These are phyloP conservation scores for Cheilosia variabilis DNA, from an alignment of 2,888 invertebrate species.

Conservation along the genomic window DNA sequence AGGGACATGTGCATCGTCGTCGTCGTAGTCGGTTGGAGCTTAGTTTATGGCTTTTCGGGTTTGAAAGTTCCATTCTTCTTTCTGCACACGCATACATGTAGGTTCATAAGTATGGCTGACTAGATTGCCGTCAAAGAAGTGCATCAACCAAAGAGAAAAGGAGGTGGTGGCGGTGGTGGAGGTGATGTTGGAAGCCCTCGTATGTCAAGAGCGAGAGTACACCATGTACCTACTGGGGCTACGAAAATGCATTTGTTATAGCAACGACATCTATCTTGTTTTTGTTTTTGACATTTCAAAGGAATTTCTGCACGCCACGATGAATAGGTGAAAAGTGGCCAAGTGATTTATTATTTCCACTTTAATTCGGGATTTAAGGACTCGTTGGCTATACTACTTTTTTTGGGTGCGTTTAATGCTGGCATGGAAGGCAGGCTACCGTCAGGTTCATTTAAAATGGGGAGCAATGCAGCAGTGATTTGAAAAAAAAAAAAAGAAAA, in stretches of 20 bases:
- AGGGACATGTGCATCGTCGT: background rate
- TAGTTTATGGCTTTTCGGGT: constrained; percentile 71
- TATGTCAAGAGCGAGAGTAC: constrained; percentile 50
- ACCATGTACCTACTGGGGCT: constrained; percentile 1
- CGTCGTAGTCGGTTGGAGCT: constrained; percentile 16
- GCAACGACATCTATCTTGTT: constrained; percentile 74
- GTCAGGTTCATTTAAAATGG: background rate
- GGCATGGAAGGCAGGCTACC: no score
- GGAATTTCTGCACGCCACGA: constrained; percentile 64
- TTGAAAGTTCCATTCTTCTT: constrained; percentile 61
- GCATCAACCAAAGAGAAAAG: constrained; percentile 16
- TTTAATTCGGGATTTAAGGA: constrained; percentile 62
- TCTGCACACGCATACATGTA: background rate
- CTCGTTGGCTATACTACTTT: constrained; percentile 11
- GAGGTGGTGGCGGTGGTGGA: background rate
- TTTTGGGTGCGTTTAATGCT: constrained; percentile 15
- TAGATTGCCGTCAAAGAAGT: constrained; percentile 70
- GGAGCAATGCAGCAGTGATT: background rate
- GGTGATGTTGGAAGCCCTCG: constrained; percentile 40
- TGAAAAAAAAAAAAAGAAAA: background rate
- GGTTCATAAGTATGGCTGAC: constrained; percentile 32
- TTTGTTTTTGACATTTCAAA: constrained; percentile 75
- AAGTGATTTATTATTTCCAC: constrained; percentile 73
- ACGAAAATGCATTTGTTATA: constrained; percentile 71
- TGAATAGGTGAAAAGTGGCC: constrained; percentile 71